Base-by-base conservation (phyloP, 2,113 vertebrate genomes). In the Chitala chitala region DNA sequence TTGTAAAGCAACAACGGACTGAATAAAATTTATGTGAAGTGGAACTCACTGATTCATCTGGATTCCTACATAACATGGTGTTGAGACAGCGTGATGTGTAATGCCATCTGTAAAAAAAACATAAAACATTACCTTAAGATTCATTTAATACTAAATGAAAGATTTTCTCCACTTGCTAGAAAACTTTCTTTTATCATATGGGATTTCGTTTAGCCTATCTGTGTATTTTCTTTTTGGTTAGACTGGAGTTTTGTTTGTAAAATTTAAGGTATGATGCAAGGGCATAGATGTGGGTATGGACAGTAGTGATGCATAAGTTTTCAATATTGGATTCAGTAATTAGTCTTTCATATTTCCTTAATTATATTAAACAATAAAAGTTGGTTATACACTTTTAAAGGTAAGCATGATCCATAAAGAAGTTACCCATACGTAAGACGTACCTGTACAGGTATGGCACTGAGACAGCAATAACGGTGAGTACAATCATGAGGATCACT, bases 381-480 rank as follows among this genome's bases (percentile, higher is more conserved):
- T 6, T n/a, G n/a, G n/a, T n/a, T n/a, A 33, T 26, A 50, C 24
- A 48, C 5, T 26, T 4, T 33, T 75, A 5, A 72, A 24, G 9
- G 38, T 58, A 71, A 74, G 31, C 77, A 53, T 70, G 29, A 73
- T 22, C 4, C 20, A 61, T 5, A 9, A 8, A 8, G 38, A 44
- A 38, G 9, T 20, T 12, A 26, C 12, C 20, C 61, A 29, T 33
- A 63, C n/a, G 9, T 29, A 17, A 75, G 36, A 69, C 53, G 56
- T 86, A 90, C 90, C 88, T 89, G 83, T 76, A 81, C 46, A 88
- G 58, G 79, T 76, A 81, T 26, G 86, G 88, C 3, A 69, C 61
- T 56, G 74, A 76, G 2, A 78, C 71, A 42, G 73, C 82, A 17
- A 86, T 31, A 9, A 87, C 76, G 53, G 81, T 36, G 0, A 81